Base-by-base conservation (phyloP, 2,113 vertebrate species). In the Chaetodon trifascialis region DNA sequence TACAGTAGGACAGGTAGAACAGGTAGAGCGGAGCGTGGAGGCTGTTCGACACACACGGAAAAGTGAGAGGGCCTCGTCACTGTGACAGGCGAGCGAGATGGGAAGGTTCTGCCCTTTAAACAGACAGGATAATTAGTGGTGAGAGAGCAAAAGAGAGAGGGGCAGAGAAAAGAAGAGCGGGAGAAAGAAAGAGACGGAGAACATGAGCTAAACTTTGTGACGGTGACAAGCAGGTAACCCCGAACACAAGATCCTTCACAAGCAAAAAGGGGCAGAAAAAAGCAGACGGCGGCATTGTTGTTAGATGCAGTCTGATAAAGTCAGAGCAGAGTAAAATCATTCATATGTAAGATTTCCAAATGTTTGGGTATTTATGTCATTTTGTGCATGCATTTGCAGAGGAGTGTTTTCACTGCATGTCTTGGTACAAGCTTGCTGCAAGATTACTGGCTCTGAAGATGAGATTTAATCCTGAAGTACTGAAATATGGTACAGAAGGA, bases 81-180 rank as follows among this genome's bases (percentile, higher is more conserved):
- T 40, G 0, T 71, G 88, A 90, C 85, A 83, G 66, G 69, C 5
- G 14, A 83, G 87, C 69, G 64, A 85, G 89, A 92, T 90, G 87
- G 89, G 89, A 93, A 91, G 87, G 91, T 71, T 84, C 60, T 91
- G 88, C 79, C 88, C 91, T 94, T 93, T 92, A 90, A 79, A 90
- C 36, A 76, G 87, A 94, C 77, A 82, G 72, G 88, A 91, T 94
- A 94, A 94, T 94, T 94, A 79, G 79, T 72, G 72, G 56, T 23
- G 55, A 75, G 56, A 66, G 54, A 67, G 68, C 55, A 63, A 52
- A 6, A 64, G 59, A 49, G n/a, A 73, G 65, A 30, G 42, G 47
- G 38, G 36, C 46, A 46, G 4, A 67, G 30, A 34, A 60, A 62
- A 46, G 52, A 17, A 21, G 17, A 52, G 51, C 19, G n/a, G 34